A percentile compares a stretch with the other conserved stretches of the same genome.
Conservation (phyloP, 1,140 invertebrate genomes). For the Drosophila leontia region DNA sequence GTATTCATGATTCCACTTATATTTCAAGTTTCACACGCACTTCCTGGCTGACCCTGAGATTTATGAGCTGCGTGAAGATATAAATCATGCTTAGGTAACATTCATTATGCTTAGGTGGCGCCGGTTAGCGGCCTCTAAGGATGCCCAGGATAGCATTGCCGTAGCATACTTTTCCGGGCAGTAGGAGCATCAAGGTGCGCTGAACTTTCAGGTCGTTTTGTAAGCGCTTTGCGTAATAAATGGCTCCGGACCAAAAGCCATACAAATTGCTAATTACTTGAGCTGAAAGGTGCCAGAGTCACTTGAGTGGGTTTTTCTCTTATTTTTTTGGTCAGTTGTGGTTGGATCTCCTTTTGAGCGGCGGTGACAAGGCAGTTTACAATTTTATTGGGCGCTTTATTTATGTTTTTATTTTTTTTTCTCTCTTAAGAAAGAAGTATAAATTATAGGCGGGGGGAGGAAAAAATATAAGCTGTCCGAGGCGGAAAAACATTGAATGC, state of each 20-base stretch:
- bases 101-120: slow-evolving; percentile 70
- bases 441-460: slow-evolving; percentile 12
- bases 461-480: slow-evolving; percentile 34
- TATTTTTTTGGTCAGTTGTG: slow-evolving; percentile 8
- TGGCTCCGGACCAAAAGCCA: slow-evolving; percentile 47
- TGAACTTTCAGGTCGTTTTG: slow-evolving; percentile 55
- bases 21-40: background rate
- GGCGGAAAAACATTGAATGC: slow-evolving; percentile 14
- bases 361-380: slow-evolving; percentile 62
- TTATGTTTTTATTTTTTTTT: slow-evolving; percentile 43
- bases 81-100: slow-evolving; percentile 80
- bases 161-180: slow-evolving; percentile 39
- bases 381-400: slow-evolving; percentile 58
- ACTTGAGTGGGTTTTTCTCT: slow-evolving; percentile 22
- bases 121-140: slow-evolving; percentile 25
- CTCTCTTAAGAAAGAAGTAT: background rate
- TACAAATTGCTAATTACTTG: slow-evolving; percentile 80
- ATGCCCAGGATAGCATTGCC: slow-evolving; percentile 18
- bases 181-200: slow-evolving; percentile 29
- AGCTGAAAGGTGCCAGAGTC: slow-evolving; percentile 45
- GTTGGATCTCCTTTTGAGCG: slow-evolving; percentile 13
- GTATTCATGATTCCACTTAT: background rate
- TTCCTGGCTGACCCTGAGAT: slow-evolving; percentile 48
- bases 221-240: slow-evolving; percentile 61
- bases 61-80: slow-evolving; percentile 62